These are phyloP conservation scores for Procambarus virginalis DNA, from an alignment of 1,140 invertebrate species.

Conservation along the genomic window DNA sequence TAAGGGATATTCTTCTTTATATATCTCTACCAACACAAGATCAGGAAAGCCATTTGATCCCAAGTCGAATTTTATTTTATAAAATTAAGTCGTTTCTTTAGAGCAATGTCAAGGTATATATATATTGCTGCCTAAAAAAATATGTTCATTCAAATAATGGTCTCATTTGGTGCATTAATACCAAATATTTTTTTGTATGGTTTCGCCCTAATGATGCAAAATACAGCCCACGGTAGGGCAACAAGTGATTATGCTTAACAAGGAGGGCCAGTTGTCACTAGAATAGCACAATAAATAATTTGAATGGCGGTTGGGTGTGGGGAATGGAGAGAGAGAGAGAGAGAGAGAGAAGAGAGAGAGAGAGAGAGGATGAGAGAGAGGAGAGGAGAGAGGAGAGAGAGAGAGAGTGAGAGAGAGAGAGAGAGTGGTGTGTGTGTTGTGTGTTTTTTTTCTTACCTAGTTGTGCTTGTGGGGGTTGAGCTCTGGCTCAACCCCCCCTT, in stretches of 20 bases:
- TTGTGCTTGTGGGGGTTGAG: too few species aligned
- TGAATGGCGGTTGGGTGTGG: neutral
- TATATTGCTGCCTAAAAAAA: neutral
- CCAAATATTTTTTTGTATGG: neutral
- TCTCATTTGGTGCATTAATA: neutral
- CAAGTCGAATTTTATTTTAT: too few species aligned
- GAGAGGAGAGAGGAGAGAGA: neutral
- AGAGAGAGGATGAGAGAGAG: neutral
- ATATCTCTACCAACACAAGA: too few species aligned
- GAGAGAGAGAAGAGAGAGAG: neutral
- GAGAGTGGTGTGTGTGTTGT: too few species aligned
- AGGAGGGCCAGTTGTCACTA: neutral
- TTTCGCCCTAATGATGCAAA: neutral
- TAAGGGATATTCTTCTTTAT: too few species aligned
- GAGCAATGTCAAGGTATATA: too few species aligned
- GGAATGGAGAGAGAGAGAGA: neutral
- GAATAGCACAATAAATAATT: neutral
- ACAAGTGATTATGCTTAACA: neutral
- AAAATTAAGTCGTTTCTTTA: neutral
- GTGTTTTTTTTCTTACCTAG: too few species aligned
- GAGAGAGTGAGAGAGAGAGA: neutral
- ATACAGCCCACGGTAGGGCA: neutral
- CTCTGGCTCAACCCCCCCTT: too few species aligned
- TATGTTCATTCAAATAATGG: neutral
- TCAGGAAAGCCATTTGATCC: too few species aligned